Conservation (phyloP, 2,797 vertebrate species). For the Eospalax fontanierii region DNA sequence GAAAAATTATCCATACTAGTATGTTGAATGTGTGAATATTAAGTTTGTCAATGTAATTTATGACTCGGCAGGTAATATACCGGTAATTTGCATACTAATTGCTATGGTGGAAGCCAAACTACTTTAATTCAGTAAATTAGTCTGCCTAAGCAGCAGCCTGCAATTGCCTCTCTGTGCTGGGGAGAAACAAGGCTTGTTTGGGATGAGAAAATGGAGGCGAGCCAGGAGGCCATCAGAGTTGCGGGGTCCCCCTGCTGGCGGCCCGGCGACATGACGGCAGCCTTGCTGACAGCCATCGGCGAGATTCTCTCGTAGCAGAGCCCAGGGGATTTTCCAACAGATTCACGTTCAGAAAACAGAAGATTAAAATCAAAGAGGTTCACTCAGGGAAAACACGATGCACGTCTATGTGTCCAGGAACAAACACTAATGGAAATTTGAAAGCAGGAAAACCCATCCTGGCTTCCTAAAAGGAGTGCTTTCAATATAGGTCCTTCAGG, state of each 20-base stretch:
- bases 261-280: accelerated
- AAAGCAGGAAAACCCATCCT: slow-evolving; percentile 38
- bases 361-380: slow-evolving; percentile 41
- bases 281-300: background rate
- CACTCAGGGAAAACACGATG: slow-evolving; percentile 20
- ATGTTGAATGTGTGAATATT: slow-evolving; percentile 65
- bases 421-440: slow-evolving; percentile 53
- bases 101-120: slow-evolving; percentile 26
- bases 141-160: slow-evolving; percentile 68
- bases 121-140: slow-evolving; percentile 80
- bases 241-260: slow-evolving; percentile 13
- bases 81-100: slow-evolving; percentile 78
- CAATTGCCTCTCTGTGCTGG: slow-evolving; percentile 30
- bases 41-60: slow-evolving; percentile 79
- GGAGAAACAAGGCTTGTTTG: background rate
- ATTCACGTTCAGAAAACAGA: slow-evolving; percentile 66
- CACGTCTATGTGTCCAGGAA: background rate
- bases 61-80: slow-evolving; percentile 74
- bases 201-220: slow-evolving; percentile 35
- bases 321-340: background rate
- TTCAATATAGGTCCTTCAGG: slow-evolving; percentile 43
- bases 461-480: slow-evolving; percentile 17
- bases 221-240: background rate
- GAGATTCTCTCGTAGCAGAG: background rate
- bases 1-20: slow-evolving; percentile 74